These are phyloP conservation scores for Gymnorhina tibicen DNA, from an alignment of 2,113 vertebrate species.

Conservation along the genomic window DNA sequence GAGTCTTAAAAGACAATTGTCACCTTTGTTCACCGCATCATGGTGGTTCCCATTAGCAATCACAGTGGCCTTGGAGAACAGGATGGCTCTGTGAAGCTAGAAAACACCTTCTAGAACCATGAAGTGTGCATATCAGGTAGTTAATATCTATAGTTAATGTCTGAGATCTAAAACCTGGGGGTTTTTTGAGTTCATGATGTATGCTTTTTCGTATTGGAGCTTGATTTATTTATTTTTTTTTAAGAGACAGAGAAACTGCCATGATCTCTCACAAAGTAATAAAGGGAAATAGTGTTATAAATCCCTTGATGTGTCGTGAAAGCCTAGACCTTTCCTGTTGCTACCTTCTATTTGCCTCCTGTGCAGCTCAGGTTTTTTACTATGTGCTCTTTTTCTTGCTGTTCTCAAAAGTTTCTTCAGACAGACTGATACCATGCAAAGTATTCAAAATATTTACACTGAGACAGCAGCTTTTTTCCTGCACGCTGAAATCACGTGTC, in stretches of 20 bases:
- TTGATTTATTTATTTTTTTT: not conserved
- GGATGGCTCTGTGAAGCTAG: not conserved
- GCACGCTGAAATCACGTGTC: not conserved
- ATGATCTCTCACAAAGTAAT: not conserved
- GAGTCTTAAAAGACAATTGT: not conserved
- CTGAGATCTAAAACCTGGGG: not conserved
- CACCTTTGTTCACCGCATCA: not conserved
- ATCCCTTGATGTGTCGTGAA: not conserved
- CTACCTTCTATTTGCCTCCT: not conserved
- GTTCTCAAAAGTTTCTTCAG: not conserved
- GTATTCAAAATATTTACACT: not conserved
- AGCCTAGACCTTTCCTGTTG: not conserved
- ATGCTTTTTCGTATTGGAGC: not conserved
- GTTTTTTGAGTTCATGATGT: not conserved
- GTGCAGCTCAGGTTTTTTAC: not conserved
- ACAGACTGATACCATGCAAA: not conserved
- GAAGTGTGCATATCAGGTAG: not conserved
- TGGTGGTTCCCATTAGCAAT: not conserved
- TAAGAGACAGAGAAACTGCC: not conserved
- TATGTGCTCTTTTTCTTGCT: not conserved
- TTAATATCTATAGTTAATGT: not conserved
- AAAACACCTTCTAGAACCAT: not conserved
- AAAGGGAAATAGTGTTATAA: not conserved
- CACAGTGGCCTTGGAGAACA: not conserved
- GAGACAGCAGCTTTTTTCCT: not conserved